These are phyloP conservation scores for Mythimna pallens DNA, from an alignment of 2,888 invertebrate species.

Conservation along the genomic window DNA sequence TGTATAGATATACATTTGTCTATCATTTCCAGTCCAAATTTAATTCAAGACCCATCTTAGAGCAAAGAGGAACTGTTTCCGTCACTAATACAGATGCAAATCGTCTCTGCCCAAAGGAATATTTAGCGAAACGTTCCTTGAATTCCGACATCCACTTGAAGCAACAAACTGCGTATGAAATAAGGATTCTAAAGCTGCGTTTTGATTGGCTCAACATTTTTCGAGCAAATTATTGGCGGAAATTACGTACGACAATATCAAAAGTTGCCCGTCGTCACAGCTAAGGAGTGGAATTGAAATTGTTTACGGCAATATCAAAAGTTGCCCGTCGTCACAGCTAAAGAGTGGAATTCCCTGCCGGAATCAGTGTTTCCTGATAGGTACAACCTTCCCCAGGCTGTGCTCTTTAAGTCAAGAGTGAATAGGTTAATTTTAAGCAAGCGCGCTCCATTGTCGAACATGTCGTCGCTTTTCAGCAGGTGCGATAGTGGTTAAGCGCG, in stretches of 20 bases:
- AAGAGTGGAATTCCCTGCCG: too few species aligned
- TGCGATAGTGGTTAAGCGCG: too few species aligned
- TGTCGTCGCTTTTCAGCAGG: too few species aligned
- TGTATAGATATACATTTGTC: too few species aligned
- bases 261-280: not conserved
- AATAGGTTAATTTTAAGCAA: too few species aligned
- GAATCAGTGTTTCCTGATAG: too few species aligned
- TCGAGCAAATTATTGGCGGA: not conserved
- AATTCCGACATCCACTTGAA: slow-evolving; percentile 60
- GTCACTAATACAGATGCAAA: slow-evolving; percentile 77
- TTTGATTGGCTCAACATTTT: not conserved
- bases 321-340: too few species aligned
- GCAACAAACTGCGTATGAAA: slow-evolving; percentile 47
- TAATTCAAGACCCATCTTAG: slow-evolving; percentile 45
- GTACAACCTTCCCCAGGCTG: too few species aligned
- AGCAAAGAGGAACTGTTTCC: slow-evolving; percentile 66
- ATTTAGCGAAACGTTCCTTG: slow-evolving; percentile 69
- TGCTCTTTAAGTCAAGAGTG: too few species aligned
- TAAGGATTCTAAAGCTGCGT: slow-evolving; percentile 36
- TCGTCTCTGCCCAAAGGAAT: slow-evolving; percentile 73
- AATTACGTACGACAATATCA: not conserved
- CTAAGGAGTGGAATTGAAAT: too few species aligned
- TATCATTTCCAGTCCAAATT: slow-evolving; percentile 37
- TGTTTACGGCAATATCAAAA: too few species aligned
- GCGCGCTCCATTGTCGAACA: too few species aligned